A percentile compares a stretch with the other conserved stretches of the same genome.
These are phyloP conservation scores for Crossocerus cetratus DNA, from an alignment of 2,888 invertebrate species.

Conservation along the genomic window DNA sequence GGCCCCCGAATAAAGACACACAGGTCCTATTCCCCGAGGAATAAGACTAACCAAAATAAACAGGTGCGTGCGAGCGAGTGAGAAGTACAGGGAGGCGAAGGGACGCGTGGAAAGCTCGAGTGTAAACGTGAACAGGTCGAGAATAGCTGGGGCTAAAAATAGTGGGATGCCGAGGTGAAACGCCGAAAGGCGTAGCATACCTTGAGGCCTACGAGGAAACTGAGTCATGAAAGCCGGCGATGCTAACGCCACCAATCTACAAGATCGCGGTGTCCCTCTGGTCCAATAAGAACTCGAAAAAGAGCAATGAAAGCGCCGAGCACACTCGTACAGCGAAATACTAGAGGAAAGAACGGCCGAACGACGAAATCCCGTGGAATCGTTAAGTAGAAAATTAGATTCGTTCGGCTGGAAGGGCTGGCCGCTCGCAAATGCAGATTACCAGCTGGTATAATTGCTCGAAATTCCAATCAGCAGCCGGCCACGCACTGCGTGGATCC, in stretches of 20 bases:
- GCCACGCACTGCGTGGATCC: slow-evolving; percentile 2
- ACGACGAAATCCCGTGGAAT: too few relatives aligned
- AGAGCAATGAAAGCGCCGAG: neutral
- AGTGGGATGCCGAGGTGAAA: slow-evolving; percentile 38
- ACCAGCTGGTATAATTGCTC: slow-evolving; percentile 6
- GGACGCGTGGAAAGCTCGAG: neutral
- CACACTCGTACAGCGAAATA: neutral
- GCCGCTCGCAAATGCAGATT: neutral
- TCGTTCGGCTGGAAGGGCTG: neutral
- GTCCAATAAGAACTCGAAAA: neutral
- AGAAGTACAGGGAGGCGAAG: neutral
- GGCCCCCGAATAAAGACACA: neutral
- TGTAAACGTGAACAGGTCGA: slow-evolving; percentile 25
- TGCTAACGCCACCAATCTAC: slow-evolving; percentile 19
- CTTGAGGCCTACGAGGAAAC: slow-evolving; percentile 10
- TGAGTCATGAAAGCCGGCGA: slow-evolving; percentile 34
- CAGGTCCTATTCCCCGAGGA: too few relatives aligned
- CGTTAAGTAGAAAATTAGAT: slow-evolving; percentile 1
- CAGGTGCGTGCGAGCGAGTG: neutral
- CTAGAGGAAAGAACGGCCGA: too few relatives aligned
- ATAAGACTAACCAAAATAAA: too few relatives aligned
- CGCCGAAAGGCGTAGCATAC: slow-evolving; percentile 51
- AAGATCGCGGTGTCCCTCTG: too few relatives aligned
- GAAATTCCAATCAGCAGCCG: slow-evolving; percentile 22
- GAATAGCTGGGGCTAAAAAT: slow-evolving; percentile 59